Evolutionary conservation across 2,797 vertebrate genomes (phyloP).

Genomic region (Vespertilio murinus): DNA sequence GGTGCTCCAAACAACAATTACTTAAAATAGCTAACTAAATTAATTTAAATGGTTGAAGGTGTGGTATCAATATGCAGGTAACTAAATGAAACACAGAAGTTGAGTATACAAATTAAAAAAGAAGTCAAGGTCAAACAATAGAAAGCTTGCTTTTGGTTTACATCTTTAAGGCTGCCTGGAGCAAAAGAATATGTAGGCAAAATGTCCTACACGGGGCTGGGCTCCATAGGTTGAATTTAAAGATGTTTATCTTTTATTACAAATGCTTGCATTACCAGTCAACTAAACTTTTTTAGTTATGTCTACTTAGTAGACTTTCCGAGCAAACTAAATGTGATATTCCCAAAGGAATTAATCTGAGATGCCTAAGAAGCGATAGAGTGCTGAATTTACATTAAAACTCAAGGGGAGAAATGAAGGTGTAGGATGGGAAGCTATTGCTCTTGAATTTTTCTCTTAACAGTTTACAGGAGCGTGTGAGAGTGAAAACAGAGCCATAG

Average conservation of each 20-base stretch:
- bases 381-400: neutral
- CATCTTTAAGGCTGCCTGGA: neutral
- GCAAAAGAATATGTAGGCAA: neutral
- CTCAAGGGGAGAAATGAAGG: neutral
- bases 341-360: conserved; percentile 11
- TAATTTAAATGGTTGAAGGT: neutral
- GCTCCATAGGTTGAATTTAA: neutral
- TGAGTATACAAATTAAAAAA: neutral
- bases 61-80: conserved; percentile 19
- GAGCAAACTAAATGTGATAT: neutral
- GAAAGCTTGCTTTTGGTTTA: neutral
- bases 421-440: neutral
- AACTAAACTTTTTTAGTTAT: neutral
- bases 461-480: neutral
- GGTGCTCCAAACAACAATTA: neutral
- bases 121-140: neutral
- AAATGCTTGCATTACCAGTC: neutral
- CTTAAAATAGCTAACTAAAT: conserved; percentile 51
- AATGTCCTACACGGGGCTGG: neutral
- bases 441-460: neutral
- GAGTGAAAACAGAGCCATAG: neutral
- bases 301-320: neutral
- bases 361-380: neutral
- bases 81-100: conserved; percentile 1
- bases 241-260: conserved; percentile 4